Evolutionary conservation across 2,888 invertebrate species (phyloP).

Genomic region (Eustalomyia histrio): DNA sequence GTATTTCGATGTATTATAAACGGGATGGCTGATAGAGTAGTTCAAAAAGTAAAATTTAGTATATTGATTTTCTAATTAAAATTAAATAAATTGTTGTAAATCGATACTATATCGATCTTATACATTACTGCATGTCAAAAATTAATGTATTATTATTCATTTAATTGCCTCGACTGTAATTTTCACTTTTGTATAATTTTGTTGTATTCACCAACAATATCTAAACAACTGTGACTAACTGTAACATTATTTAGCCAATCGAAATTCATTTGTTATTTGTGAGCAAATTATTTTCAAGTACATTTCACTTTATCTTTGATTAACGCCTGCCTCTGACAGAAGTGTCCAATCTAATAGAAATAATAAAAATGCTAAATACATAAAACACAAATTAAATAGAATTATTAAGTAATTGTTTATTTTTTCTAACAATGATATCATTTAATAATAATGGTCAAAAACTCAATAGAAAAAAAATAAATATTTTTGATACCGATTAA

Average conservation of each 20-base stretch:
- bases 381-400: background rate
- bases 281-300: slow-evolving; percentile 30
- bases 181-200: background rate
- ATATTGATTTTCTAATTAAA: too few relatives aligned
- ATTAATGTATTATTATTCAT: background rate
- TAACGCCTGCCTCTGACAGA: slow-evolving; percentile 37
- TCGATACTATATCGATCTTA: too few relatives aligned
- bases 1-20: too few relatives aligned
- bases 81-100: too few relatives aligned
- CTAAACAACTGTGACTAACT: slow-evolving; percentile 23
- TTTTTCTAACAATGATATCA: slow-evolving; percentile 43
- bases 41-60: too few relatives aligned
- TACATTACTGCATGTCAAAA: background rate
- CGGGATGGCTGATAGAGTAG: too few relatives aligned
- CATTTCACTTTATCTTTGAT: slow-evolving; percentile 44
- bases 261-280: slow-evolving; percentile 27
- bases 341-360: slow-evolving; percentile 21
- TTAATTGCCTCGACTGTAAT: background rate
- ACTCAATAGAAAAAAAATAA: slow-evolving; percentile 15
- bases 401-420: slow-evolving; percentile 48
- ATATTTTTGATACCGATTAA: background rate
- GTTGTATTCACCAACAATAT: slow-evolving; percentile 12
- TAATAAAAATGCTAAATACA: slow-evolving; percentile 3
- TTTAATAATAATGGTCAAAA: slow-evolving; percentile 23
- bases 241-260: slow-evolving; percentile 34